These are phyloP conservation scores for Drosophila fungiperda DNA, from an alignment of 2,888 invertebrate species.

Conservation along the genomic window DNA sequence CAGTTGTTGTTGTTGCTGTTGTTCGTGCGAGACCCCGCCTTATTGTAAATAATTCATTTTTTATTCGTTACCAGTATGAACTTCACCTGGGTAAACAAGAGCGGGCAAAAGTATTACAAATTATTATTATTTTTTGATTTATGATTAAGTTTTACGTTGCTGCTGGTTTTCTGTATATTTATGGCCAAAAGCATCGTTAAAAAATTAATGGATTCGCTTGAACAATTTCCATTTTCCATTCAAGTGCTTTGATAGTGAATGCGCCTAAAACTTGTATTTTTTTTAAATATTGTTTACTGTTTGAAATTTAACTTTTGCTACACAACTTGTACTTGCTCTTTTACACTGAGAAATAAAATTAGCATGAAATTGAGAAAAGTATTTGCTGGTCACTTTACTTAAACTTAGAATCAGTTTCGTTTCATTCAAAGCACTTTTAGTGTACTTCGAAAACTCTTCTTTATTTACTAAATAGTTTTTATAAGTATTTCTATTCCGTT, in stretches of 20 bases:
- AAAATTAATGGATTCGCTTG: conserved; percentile 34
- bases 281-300: background rate
- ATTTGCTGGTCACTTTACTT: background rate
- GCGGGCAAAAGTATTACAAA: conserved; percentile 35
- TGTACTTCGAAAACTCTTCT: background rate
- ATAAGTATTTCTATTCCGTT: background rate
- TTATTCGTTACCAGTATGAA: conserved; percentile 53
- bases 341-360: background rate
- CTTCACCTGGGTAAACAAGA: conserved; percentile 51
- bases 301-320: background rate
- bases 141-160: conserved; percentile 39
- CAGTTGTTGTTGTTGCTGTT: conserved; percentile 13
- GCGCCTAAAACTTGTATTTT: background rate
- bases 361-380: background rate
- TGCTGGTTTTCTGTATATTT: conserved; percentile 30
- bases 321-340: background rate
- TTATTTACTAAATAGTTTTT: background rate
- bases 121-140: conserved; percentile 55
- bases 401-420: background rate
- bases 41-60: conserved; percentile 58
- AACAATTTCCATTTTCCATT: conserved; percentile 4
- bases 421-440: background rate
- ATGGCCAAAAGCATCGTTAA: conserved; percentile 31
- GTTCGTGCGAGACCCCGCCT: conserved; percentile 8
- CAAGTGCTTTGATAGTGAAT: background rate